Evolutionary conservation across 2,888 invertebrate genomes (phyloP).

Genomic region (Andrena chrysosceles): DNA sequence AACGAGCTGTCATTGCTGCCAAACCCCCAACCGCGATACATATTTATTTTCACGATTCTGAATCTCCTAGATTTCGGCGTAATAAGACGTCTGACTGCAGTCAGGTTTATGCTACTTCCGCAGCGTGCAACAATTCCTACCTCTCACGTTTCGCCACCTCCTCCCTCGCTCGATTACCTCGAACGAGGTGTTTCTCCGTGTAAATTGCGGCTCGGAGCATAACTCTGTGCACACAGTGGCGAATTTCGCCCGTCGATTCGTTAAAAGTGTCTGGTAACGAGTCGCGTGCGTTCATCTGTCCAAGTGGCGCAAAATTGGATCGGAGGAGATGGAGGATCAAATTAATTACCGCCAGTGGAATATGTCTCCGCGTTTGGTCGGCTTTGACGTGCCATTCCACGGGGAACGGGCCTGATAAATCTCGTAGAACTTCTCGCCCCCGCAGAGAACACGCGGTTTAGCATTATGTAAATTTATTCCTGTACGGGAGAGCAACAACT

Average conservation of each 20-base stretch:
- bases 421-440: constrained; percentile 18
- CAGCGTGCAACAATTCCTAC: background rate
- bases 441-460: constrained; percentile 33
- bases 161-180: too few relatives aligned
- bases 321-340: background rate
- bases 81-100: constrained; percentile 5
- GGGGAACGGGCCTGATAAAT: constrained; percentile 25
- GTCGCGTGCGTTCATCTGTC: background rate
- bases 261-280: constrained; percentile 19
- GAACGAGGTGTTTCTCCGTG: background rate
- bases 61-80: constrained; percentile 1
- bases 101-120: background rate
- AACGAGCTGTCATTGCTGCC: background rate
- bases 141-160: background rate
- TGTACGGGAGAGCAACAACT: constrained; percentile 4
- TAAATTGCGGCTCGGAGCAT: too few relatives aligned
- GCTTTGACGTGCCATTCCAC: background rate
- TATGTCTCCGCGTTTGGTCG: constrained; percentile 26
- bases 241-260: constrained; percentile 4
- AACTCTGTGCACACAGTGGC: too few relatives aligned
- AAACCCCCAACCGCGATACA: constrained; percentile 14
- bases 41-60: constrained; percentile 58
- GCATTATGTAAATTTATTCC: constrained; percentile 46
- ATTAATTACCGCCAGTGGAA: constrained; percentile 34
- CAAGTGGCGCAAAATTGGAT: constrained; percentile 2